Base-by-base conservation (phyloP, 2,113 vertebrate genomes). In the Dasyurus viverrinus region DNA sequence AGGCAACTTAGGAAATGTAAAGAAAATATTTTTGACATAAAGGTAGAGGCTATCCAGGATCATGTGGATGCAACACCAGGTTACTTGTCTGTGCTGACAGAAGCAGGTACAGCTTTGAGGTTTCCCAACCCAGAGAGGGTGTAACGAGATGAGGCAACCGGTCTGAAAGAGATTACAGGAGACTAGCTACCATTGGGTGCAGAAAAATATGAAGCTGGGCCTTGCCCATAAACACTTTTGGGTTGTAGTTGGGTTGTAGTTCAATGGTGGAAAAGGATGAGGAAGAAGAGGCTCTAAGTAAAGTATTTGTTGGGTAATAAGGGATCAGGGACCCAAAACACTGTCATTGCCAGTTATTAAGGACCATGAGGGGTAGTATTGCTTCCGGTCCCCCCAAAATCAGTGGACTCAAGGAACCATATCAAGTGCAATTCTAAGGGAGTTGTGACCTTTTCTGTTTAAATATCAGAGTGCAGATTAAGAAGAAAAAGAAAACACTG, bases 321-420 rank as follows among this genome's bases (percentile, higher is more conserved):
- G 60, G 11, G 60, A 68, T 68, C 10, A 68, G 3, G 30, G 2
- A 36, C 11, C 2, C 53, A 54, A 10, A 54, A 54, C 53, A 54
- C 12, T 54, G 2, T 54, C 11, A 68, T 68, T 36, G 36, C 10
- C 12, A 36, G 3, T 36, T 12, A 68, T n/a, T 16, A 68, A n/a
- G 12, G 12, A 14, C 3, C 3, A 0, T n/a, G 36, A 68, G 12
- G 30, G 0, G 36, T n/a, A 16, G 0, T 68, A 12, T 36, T 36
- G 30, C 14, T 68, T 68, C 60, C 30, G 16, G 30, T 47, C 16
- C 30, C 14, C 30, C 4, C 16, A 68, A n/a, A 12, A n/a, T 68
- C 60, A 16, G 4, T 14, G 36, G 60, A 68, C 30, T n/a, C 36
- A 4, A 68, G 36, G 60, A 36, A 8, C 30, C 19, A n/a, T 36